Percentiles rank a stretch among this genome's conserved stretches.
These are phyloP conservation scores for Ptilorrhoa leucosticta DNA, from an alignment of 2,113 vertebrate species.

Conservation along the genomic window DNA sequence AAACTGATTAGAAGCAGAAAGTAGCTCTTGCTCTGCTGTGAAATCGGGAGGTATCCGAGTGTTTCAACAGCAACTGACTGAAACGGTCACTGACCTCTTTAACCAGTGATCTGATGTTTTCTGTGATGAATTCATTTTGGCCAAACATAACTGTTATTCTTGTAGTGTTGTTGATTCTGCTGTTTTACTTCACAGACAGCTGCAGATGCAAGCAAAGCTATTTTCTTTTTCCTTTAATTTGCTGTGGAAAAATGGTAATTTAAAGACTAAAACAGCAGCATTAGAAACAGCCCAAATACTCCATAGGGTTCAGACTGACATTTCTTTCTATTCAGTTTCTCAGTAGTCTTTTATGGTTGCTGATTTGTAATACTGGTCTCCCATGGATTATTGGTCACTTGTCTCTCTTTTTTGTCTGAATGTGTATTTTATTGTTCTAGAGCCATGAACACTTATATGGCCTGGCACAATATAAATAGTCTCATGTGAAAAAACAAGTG, in stretches of 20 bases:
- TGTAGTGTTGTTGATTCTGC: background rate
- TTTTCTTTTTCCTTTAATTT: constrained; percentile 11
- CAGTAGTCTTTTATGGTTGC: background rate
- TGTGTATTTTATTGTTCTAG: background rate
- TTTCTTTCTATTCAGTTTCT: background rate
- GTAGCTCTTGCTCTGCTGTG: background rate
- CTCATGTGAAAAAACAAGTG: background rate
- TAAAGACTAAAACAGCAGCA: background rate
- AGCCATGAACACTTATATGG: background rate
- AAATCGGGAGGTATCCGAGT: background rate
- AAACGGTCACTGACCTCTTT: background rate
- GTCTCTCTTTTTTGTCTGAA: background rate
- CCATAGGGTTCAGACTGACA: background rate
- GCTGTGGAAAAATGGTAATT: background rate
- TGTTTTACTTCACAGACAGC: background rate
- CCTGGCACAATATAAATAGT: background rate
- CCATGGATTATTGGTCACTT: background rate
- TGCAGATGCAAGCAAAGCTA: background rate
- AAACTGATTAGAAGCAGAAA: background rate
- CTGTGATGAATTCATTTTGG: background rate
- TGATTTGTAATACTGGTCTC: background rate
- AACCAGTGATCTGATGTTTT: background rate
- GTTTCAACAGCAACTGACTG: background rate
- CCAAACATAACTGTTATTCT: background rate
- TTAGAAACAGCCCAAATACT: background rate